Base-by-base conservation (phyloP, 1,140 invertebrate genomes). In the Probaryconus sp. region DNA sequence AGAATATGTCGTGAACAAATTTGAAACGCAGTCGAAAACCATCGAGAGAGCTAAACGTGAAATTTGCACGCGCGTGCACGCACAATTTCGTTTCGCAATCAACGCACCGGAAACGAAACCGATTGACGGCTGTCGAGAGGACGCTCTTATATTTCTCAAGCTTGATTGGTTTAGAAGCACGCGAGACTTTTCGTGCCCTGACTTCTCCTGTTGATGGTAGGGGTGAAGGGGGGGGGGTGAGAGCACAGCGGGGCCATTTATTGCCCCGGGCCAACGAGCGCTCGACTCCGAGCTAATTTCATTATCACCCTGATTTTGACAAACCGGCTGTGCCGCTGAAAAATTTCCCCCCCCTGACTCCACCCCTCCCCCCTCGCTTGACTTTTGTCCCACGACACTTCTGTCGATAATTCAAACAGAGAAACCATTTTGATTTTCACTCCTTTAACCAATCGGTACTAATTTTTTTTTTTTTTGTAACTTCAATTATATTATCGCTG, bases 31-130 rank as follows among this genome's bases (percentile, higher is more conserved):
- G 18, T 31, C 13, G 42, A 77, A 76, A 73, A 74, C 74, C 67
- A 65, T 74, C 28, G 10, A 4, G 7, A 3, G 21, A 24, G 21
- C 7, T 3, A 24, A 7, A 37, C 21, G 33, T 28, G 6, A 3
- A 14, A 21, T 43, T 68, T 31, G 35, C 26, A 16, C 40, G 33
- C 43, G 45, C 43, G 55, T 35, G 14, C 26, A 68, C 70, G 68
- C 76, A 74, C 73, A 70, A 72, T 72, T 78, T 71, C 70, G n/a
- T 67, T 63, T 18, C 21, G 55, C 28, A 76, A 76, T 76, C 73
- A 76, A 71, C 50, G 63, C 67, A 71, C 67, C 61, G 73, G 67
- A 76, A 76, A 71, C 65, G 47, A 7, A 42, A 45, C 31, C 56
- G 47, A 75, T 68, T 76, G 47, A 51, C 37, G 51, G 51, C 37